Evolutionary conservation across 1,140 invertebrate genomes (phyloP), one percentile per base, ranked within the genome.

Genomic region (Hylaeus anthracinus): DNA sequence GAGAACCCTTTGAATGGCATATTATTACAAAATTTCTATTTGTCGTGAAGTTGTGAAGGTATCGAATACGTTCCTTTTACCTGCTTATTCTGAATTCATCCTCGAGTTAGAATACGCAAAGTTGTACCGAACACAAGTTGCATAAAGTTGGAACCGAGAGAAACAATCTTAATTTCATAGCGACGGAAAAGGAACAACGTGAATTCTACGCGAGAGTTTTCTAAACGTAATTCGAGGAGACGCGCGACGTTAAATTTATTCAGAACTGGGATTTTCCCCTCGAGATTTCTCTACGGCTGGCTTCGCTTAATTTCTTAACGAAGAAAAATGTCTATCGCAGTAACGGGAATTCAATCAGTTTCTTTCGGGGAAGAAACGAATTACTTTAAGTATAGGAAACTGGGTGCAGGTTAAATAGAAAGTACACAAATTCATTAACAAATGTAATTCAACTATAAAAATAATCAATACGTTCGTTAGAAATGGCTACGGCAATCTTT

Each of bases 241-340:
- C 45, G 55, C 65, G 70, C 70, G 65, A 81, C 69, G 75, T 75
- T 45, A 83, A 80, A 81, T 81, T 80, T 75, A 83, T 83, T 83
- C 65, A 81, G 79, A 60, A 65, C 63, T 48, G 79, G 56, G 65
- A 53, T 81, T 76, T 75, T 74, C 61, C 64, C 48, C 37, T 58
- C 48, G 61, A 58, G 60, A 64, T 76, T 75, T 74, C 69, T 55
- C 80, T 74, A 58, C 55, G 63, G 53, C 55, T 66, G 60, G 45
- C 12, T 60, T 66, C 48, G 26, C 72, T 74, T 69, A 65, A 83
- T 74, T 60, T 58, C 37, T 41, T 39, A 45, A 80, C 58, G 66
- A 72, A 80, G 77, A 80, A 80, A 79, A 72, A 80, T 82, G 69
- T 64, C 45, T 64, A 61, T 72, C 69, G 69, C 71, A 72, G 63